Base-by-base conservation (phyloP, 2,888 invertebrate species). In the Mesochorus sp. region DNA sequence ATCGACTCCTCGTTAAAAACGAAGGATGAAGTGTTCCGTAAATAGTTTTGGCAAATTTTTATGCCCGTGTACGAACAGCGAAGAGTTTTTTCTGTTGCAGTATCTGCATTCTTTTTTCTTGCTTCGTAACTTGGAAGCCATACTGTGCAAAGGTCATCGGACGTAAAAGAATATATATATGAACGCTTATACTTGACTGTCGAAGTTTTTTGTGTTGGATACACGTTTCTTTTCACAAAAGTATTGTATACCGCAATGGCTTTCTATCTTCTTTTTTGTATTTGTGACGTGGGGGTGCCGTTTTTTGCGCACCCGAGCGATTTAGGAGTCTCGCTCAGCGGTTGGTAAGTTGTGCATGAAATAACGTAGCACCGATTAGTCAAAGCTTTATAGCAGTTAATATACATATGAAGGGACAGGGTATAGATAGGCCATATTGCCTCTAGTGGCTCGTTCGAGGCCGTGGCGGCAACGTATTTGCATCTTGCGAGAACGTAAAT, bases 281-380 rank as follows among this genome's bases (percentile, higher is more conserved):
- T 24, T 31, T 31, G 51, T 47, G 8, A 49, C 47, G 34, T 67
- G 66, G 62, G 71, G 59, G 53, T 77, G 75, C 70, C 70, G 70
- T 76, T 75, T 77, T 79, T 73, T 51, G 73, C 59, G 74, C 68
- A 78, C 72, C 73, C 80, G 82, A 81, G 79, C 80, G 80, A 83
- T 82, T 83, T 83, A 83, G 81, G 82, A 80, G 82, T 82, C 81
- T 83, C 82, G 79, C 82, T 31, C 81, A 82, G 82, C 82, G 81
- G 82, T 80, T 81, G 79, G 81, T 76, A 77, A 76, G 74, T 80
- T 80, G 75, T 49, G 71, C 75, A 72, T 59, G 68, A 74, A 77
- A 83, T 82, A 83, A 83, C 80, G 82, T 82, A 82, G 80, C 82
- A 77, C 81, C 83, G 80, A 81, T 83, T 83, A 83, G 82, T 83